Conservation (phyloP, 2,113 vertebrate genomes). For the Willisornis vidua region DNA sequence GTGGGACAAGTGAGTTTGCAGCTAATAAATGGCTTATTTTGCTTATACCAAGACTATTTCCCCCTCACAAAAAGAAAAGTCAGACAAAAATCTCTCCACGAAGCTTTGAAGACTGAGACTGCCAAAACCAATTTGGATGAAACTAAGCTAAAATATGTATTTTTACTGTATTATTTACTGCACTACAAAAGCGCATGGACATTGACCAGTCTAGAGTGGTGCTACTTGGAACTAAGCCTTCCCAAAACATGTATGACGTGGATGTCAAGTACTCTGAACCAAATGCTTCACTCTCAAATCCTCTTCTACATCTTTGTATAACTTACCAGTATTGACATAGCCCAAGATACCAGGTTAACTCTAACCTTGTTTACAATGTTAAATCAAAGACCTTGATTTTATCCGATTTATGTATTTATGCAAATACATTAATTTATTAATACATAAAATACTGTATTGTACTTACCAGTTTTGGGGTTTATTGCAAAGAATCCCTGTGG, state of each 20-base stretch:
- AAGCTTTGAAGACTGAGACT: neutral
- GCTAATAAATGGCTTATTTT: neutral
- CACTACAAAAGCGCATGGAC: neutral
- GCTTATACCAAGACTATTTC: neutral
- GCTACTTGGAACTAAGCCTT: neutral
- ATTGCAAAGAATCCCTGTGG: constrained; percentile 97
- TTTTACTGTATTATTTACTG: neutral
- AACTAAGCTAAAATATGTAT: neutral
- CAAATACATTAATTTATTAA: neutral
- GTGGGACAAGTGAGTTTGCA: neutral
- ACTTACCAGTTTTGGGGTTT: constrained; percentile 88
- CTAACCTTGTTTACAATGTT: neutral
- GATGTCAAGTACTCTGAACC: neutral
- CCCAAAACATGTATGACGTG: neutral
- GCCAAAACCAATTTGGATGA: neutral
- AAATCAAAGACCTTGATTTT: neutral
- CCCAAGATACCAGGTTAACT: neutral
- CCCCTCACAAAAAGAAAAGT: fast-evolving
- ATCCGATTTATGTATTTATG: neutral
- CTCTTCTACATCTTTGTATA: neutral
- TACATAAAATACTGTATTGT: neutral
- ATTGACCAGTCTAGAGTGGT: neutral
- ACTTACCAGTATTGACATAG: neutral
- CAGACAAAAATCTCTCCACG: neutral
- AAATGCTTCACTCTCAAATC: neutral